Evolutionary conservation across 2,888 invertebrate genomes (phyloP).

Genomic region (Mythimna pallens): DNA sequence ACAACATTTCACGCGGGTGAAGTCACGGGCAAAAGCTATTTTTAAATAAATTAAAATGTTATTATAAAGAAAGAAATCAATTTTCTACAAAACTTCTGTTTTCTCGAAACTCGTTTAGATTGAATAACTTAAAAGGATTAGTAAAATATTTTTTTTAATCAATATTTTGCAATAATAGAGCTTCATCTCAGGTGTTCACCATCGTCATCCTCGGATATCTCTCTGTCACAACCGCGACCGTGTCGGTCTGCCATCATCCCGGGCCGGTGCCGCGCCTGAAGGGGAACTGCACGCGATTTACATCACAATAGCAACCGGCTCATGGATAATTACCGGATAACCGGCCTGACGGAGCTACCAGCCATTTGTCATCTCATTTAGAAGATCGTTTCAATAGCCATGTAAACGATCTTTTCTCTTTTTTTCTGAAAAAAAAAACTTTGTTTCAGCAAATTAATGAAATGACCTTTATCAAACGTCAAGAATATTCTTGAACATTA

Average conservation of each 20-base stretch:
- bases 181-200: not conserved
- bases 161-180: not conserved
- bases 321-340: conserved; percentile 45
- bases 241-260: too few relatives aligned
- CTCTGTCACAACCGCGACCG: not conserved
- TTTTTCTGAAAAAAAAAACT: not conserved
- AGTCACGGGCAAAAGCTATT: too few relatives aligned
- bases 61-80: too few relatives aligned
- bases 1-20: too few relatives aligned
- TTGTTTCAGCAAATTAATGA: not conserved
- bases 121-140: too few relatives aligned
- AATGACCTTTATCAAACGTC: too few relatives aligned
- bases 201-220: not conserved
- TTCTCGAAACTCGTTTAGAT: too few relatives aligned
- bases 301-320: conserved; percentile 41
- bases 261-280: conserved; percentile 3
- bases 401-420: too few relatives aligned
- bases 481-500: not conserved
- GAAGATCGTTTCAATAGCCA: not conserved
- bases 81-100: too few relatives aligned
- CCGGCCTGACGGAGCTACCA: conserved; percentile 2
- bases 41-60: too few relatives aligned
- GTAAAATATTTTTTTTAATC: too few relatives aligned
- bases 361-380: conserved; percentile 23
- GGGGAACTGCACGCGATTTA: conserved; percentile 38